Percentiles rank a stretch among this genome's conserved stretches.
These are phyloP conservation scores for Urocynchramus pylzowi DNA, from an alignment of 2,113 vertebrate species.

Conservation along the genomic window DNA sequence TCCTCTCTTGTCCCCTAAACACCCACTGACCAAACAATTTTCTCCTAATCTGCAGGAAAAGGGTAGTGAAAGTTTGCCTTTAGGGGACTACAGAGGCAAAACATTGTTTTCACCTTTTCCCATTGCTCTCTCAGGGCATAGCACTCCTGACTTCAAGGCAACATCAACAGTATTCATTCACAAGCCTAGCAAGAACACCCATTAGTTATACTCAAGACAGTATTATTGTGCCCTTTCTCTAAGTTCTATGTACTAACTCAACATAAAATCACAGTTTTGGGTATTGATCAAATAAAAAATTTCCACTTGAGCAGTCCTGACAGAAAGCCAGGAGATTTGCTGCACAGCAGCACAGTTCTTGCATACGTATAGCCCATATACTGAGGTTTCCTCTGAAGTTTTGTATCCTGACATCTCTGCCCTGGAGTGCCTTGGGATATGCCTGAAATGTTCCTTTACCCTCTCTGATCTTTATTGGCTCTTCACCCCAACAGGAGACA, in stretches of 20 bases:
- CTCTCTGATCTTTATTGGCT: not conserved
- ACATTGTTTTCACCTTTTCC: not conserved
- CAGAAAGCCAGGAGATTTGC: not conserved
- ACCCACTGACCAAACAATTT: not conserved
- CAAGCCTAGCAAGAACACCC: not conserved
- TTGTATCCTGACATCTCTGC: not conserved
- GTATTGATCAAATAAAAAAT: not conserved
- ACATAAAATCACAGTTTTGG: not conserved
- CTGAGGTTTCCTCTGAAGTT: not conserved
- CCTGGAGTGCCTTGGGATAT: not conserved
- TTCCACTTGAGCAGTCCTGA: not conserved
- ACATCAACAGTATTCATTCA: not conserved
- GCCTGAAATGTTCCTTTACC: not conserved
- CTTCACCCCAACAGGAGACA: not conserved
- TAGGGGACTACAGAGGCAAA: not conserved
- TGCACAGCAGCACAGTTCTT: not conserved
- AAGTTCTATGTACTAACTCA: not conserved
- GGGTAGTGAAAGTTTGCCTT: not conserved
- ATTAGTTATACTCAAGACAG: not conserved
- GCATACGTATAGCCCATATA: fast-evolving
- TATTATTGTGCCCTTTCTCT: not conserved
- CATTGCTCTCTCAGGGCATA: not conserved
- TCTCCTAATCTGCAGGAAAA: not conserved
- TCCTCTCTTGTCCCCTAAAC: not conserved
- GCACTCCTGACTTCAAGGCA: not conserved